Conservation (phyloP, 2,888 invertebrate genomes). For the Lysandra coridon region DNA sequence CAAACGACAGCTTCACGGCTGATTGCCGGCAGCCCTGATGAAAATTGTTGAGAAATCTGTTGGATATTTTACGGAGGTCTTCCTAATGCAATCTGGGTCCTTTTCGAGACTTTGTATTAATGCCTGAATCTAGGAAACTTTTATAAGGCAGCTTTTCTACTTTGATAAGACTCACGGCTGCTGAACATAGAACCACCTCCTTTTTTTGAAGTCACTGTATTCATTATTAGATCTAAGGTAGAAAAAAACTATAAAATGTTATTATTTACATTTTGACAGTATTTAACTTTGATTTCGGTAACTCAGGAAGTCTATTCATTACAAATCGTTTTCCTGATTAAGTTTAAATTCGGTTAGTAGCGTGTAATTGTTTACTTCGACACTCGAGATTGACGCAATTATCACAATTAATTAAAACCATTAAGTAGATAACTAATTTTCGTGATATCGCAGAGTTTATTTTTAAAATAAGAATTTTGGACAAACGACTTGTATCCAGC, state of each 20-base stretch:
- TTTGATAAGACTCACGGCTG: too few relatives aligned
- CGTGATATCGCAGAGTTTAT: neutral
- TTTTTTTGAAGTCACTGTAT: too few relatives aligned
- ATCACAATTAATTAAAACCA: neutral
- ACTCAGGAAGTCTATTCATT: neutral
- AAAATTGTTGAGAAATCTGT: neutral
- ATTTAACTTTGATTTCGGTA: neutral
- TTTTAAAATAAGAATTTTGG: neutral
- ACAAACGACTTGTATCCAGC: too few relatives aligned
- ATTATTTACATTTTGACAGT: too few relatives aligned
- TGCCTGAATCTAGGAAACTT: too few relatives aligned
- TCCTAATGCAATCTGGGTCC: too few relatives aligned
- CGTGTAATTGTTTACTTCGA: slow-evolving; percentile 16
- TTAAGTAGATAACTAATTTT: neutral
- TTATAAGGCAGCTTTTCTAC: too few relatives aligned
- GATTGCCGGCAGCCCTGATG: neutral
- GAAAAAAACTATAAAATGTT: too few relatives aligned
- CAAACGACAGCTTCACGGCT: slow-evolving; percentile 2
- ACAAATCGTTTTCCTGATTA: neutral
- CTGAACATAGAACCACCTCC: too few relatives aligned
- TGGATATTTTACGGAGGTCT: neutral
- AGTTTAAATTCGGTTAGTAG: neutral
- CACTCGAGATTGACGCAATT: slow-evolving; percentile 4
- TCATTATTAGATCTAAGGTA: too few relatives aligned
- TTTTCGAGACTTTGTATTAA: too few relatives aligned